These are phyloP conservation scores for Eurosta solidaginis DNA, from an alignment of 1,140 invertebrate species.

Conservation along the genomic window DNA sequence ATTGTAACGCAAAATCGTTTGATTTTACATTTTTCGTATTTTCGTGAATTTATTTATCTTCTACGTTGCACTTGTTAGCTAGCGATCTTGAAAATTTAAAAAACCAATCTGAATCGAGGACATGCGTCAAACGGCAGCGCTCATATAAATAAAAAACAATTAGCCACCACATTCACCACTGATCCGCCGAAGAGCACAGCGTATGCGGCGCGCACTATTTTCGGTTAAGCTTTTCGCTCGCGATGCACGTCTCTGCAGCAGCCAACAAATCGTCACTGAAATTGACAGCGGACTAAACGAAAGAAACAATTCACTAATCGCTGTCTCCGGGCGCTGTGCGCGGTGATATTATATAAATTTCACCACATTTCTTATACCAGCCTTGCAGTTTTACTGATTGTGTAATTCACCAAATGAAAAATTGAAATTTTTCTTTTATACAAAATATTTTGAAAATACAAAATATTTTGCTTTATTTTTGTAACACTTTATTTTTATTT, in stretches of 20 bases:
- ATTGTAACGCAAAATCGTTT: background rate
- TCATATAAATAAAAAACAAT: too few relatives aligned
- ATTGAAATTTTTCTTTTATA: too few relatives aligned
- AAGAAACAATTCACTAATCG: background rate
- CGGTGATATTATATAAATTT: constrained; percentile 33
- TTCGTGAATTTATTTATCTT: background rate
- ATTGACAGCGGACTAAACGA: background rate
- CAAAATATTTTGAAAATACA: background rate
- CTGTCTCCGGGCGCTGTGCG: background rate
- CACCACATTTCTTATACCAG: constrained; percentile 32
- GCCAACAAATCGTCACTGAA: background rate
- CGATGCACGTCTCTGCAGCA: background rate
- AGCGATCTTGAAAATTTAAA: background rate
- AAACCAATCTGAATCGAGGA: background rate
- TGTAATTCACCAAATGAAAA: constrained; percentile 34
- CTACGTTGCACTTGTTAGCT: background rate
- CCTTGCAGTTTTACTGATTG: constrained; percentile 25
- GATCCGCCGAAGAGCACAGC: too few relatives aligned
- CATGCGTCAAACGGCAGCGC: background rate
- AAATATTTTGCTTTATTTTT: background rate
- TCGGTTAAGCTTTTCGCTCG: background rate
- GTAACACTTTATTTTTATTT: background rate
- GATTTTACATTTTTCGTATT: too few relatives aligned
- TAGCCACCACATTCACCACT: background rate
- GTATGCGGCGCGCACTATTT: background rate